phyloP scores from a whole-genome alignment of 2,888 invertebrate genomes.

The Invenusta paracnida region DNA sequence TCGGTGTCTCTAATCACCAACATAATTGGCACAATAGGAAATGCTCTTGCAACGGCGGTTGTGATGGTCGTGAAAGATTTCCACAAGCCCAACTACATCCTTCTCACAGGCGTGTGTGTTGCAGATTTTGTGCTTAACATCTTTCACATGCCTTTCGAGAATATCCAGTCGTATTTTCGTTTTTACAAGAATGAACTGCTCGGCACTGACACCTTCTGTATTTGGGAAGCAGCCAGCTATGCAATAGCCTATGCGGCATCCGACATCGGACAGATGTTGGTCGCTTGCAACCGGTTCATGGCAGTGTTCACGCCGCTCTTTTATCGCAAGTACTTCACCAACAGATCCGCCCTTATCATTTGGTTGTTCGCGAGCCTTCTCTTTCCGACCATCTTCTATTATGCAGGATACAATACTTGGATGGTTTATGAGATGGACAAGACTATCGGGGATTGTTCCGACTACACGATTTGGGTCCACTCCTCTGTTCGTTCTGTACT shows the following conservation, averaged over 20 bases:
- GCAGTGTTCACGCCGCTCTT: neutral
- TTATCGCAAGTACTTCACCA: neutral
- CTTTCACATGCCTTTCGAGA: neutral
- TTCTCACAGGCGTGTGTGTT: neutral
- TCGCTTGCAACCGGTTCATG: neutral
- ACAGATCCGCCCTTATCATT: neutral
- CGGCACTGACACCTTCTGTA: neutral
- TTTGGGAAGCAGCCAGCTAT: neutral
- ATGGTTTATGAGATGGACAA: neutral
- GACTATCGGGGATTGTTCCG: neutral
- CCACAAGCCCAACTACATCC: neutral
- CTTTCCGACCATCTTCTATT: neutral
- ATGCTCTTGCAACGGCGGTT: neutral
- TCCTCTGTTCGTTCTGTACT: neutral
- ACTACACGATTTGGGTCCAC: neutral
- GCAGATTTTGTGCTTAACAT: neutral
- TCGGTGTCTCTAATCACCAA: neutral
- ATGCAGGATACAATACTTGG: neutral
- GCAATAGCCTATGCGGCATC: neutral
- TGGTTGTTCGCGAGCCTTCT: neutral
- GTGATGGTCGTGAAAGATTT: neutral
- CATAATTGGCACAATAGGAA: neutral
- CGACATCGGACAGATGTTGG: neutral
- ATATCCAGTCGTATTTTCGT: neutral
- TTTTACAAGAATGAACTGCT: neutral